Evolutionary conservation across 2,113 vertebrate species (phyloP).

Genomic region (Vulpes vulpes): DNA sequence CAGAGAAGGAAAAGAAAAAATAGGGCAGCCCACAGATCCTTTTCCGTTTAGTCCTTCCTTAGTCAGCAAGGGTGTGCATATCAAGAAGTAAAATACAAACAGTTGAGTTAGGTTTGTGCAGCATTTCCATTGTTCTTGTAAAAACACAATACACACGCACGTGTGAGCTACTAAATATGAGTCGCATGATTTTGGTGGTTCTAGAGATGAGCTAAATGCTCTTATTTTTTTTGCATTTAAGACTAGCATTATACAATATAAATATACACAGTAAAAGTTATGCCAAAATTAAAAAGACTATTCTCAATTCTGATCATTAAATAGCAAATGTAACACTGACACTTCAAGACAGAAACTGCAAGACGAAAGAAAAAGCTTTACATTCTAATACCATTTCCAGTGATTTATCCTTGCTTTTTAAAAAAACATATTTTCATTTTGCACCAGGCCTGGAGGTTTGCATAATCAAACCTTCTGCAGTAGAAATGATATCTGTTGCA

Average conservation of each 20-base stretch:
- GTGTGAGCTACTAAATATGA: not conserved
- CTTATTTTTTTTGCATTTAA: not conserved
- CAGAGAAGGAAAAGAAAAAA: not conserved
- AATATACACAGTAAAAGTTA: constrained; percentile 33
- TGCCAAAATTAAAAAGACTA: constrained; percentile 8
- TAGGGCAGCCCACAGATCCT: accelerated
- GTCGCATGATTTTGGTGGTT: not conserved
- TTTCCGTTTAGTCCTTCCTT: not conserved
- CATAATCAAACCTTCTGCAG: not conserved
- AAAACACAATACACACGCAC: not conserved
- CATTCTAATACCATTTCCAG: not conserved
- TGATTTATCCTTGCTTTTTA: not conserved
- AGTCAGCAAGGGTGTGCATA: not conserved
- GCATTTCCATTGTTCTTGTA: not conserved
- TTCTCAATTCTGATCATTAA: constrained; percentile 3
- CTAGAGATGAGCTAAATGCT: constrained; percentile 18
- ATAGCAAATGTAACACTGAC: not conserved
- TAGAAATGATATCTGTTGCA: not conserved
- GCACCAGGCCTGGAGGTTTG: not conserved
- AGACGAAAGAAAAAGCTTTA: not conserved
- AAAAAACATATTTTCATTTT: constrained; percentile 33
- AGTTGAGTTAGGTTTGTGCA: not conserved
- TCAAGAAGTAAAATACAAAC: not conserved
- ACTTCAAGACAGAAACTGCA: not conserved
- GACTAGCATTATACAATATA: not conserved